Percentiles rank a stretch among this genome's conserved stretches.
Evolutionary conservation across 2,888 invertebrate genomes (phyloP).

Genomic region (Steromphala cineraria): DNA sequence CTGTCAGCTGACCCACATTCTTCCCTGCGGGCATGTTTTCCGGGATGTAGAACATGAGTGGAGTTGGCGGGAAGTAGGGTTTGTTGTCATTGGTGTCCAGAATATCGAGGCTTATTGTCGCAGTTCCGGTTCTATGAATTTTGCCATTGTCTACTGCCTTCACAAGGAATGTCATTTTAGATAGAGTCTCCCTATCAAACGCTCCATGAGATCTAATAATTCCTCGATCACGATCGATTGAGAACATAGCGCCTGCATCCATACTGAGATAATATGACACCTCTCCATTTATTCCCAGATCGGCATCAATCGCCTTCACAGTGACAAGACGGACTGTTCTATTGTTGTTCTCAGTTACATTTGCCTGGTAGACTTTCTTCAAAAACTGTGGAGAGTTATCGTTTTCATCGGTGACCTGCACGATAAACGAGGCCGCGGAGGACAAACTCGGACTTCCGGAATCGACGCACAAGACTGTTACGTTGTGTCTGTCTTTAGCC

Average conservation of each 20-base stretch:
- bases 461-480: conserved; percentile 65
- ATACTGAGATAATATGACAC: conserved; percentile 77
- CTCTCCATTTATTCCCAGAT: conserved; percentile 54
- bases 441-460: conserved; percentile 62
- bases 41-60: conserved; percentile 90
- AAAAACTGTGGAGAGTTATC: conserved; percentile 66
- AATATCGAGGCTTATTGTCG: conserved; percentile 54
- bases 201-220: conserved; percentile 49
- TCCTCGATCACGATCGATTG: conserved; percentile 57
- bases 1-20: conserved; percentile 90
- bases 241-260: conserved; percentile 82
- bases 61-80: conserved; percentile 70
- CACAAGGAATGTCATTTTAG: conserved; percentile 51
- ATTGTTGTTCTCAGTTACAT: conserved; percentile 56
- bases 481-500: conserved; percentile 50
- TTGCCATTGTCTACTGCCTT: conserved; percentile 55
- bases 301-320: conserved; percentile 83
- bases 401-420: conserved; percentile 67
- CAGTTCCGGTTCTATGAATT: conserved; percentile 45
- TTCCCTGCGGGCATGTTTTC: conserved; percentile 93
- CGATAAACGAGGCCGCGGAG: conserved; percentile 56
- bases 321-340: conserved; percentile 45
- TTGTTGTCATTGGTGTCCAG: conserved; percentile 61
- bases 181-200: conserved; percentile 58
- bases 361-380: conserved; percentile 49